Base-by-base conservation (phyloP, 1,140 invertebrate species). In the Leptinotarsa undecemlineata region DNA sequence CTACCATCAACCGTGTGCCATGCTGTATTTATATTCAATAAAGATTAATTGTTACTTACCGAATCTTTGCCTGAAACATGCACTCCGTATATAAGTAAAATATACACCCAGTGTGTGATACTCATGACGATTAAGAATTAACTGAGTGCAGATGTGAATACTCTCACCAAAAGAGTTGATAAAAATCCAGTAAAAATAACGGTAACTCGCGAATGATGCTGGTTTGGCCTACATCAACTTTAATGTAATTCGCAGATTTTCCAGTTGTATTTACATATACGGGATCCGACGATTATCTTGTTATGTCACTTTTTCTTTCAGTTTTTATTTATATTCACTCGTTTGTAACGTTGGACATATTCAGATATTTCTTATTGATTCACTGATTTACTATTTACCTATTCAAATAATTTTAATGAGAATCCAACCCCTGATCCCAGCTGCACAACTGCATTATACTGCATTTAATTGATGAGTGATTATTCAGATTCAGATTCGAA, bases 151-250 rank as follows among this genome's bases (percentile, higher is more conserved):
- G n/a, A 15, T 57, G n/a, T 19, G 51, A 57, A 57, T 57, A 19
- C 15, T 15, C 51, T 57, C 17, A 19, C 51, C 51, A 57, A 57
- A 57, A 57, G 15, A 57, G 17, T 19, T 17, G 51, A 57, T 57
- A 57, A 57, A 15, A 17, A 57, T 57, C 51, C 51, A 57, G n/a
- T 57, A 57, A 57, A 57, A 57, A 57, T 57, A 57, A 57, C 51
- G 51, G 51, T 57, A 57, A 8, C 4, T 57, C 15, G 51, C 51
- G n/a, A 57, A 57, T n/a, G 51, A 57, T 57, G 51, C 51, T 15
- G 51, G 51, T 57, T 57, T 57, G 51, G n/a, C 51, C 51, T 15
- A 57, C 51, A 57, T 57, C 51, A 57, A 57, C 51, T 57, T 57
- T 4, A 57, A 57, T 57, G n/a, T 17, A 57, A 57, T 57, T 57